Conservation (phyloP, 2,888 invertebrate genomes). For the Galerucella calmariensis region DNA sequence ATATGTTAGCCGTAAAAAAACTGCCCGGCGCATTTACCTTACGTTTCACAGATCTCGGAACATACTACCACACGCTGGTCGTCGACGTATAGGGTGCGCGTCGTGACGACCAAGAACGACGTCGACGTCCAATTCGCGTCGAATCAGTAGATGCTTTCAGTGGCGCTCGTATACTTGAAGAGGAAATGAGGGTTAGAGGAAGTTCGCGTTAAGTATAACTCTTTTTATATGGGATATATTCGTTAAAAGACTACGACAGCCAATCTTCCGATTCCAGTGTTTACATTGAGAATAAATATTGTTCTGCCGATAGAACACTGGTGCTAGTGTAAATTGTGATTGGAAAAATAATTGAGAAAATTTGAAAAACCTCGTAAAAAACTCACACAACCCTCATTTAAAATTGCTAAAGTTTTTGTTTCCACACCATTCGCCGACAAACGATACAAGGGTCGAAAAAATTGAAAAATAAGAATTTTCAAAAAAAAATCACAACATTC, state of each 20-base stretch:
- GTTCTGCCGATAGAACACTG: too few species aligned
- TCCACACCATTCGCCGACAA: too few species aligned
- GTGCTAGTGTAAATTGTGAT: too few species aligned
- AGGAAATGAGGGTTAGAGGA: slow-evolving; percentile 8
- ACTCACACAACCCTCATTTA: too few species aligned
- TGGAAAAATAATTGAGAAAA: too few species aligned
- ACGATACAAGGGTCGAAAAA: too few species aligned
- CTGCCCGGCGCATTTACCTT: slow-evolving; percentile 53
- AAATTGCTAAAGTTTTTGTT: too few species aligned
- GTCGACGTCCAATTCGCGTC: slow-evolving; percentile 51
- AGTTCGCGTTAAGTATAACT: neutral
- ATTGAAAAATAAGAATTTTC: too few species aligned
- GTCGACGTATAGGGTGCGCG: slow-evolving; percentile 55
- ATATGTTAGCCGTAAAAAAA: slow-evolving; percentile 57
- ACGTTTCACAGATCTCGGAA: slow-evolving; percentile 57
- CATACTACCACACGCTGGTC: slow-evolving; percentile 61
- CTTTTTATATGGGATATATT: neutral
- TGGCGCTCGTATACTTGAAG: slow-evolving; percentile 41
- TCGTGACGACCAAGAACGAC: slow-evolving; percentile 47
- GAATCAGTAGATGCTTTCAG: slow-evolving; percentile 54
- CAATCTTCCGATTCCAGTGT: neutral
- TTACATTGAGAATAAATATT: too few species aligned
- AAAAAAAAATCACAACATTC: too few species aligned
- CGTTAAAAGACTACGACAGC: neutral
- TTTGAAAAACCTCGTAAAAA: too few species aligned